These are phyloP conservation scores for Gambusia yucatana DNA, from an alignment of 2,797 vertebrate genomes.

Conservation along the genomic window DNA sequence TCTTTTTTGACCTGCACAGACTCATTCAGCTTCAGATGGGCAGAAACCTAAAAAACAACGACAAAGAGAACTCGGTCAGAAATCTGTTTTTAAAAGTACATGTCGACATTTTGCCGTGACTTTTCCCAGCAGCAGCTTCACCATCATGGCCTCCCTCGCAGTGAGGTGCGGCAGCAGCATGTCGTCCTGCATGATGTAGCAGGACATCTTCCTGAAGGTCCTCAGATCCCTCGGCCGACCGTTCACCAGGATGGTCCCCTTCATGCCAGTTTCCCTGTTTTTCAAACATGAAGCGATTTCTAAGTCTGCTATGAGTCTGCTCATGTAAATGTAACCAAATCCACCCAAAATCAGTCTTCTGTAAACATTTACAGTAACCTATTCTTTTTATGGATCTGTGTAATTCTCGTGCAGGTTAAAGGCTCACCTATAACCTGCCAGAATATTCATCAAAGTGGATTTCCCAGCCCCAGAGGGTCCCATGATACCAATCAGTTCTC, in stretches of 20 bases:
- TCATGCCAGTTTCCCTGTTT: constrained; percentile 94
- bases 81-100: not conserved
- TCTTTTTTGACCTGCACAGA: constrained; percentile 96
- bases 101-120: not conserved
- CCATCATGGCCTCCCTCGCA: constrained; percentile 96
- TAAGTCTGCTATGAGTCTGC: not conserved
- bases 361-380: not conserved
- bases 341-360: not conserved
- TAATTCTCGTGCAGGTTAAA: not conserved
- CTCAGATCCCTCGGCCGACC: constrained; percentile 90
- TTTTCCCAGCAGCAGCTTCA: constrained; percentile 68
- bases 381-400: not conserved
- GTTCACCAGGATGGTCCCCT: constrained; percentile 95
- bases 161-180: constrained; percentile 97
- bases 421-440: constrained; percentile 96
- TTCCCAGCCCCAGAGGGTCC: constrained; percentile 97
- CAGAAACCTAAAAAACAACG: constrained; percentile 88
- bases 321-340: not conserved
- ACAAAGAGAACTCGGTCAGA: constrained; percentile 14
- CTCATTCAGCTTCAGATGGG: constrained; percentile 95
- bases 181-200: constrained; percentile 99
- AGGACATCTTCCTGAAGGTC: constrained; percentile 99
- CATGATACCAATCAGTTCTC: constrained; percentile 97
- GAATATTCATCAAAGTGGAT: constrained; percentile 97
- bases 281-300: constrained; percentile 15